A percentile compares a stretch with the other conserved stretches of the same genome.
phyloP scores from a whole-genome alignment of 1,140 invertebrate genomes.

The Maniola jurtina region DNA sequence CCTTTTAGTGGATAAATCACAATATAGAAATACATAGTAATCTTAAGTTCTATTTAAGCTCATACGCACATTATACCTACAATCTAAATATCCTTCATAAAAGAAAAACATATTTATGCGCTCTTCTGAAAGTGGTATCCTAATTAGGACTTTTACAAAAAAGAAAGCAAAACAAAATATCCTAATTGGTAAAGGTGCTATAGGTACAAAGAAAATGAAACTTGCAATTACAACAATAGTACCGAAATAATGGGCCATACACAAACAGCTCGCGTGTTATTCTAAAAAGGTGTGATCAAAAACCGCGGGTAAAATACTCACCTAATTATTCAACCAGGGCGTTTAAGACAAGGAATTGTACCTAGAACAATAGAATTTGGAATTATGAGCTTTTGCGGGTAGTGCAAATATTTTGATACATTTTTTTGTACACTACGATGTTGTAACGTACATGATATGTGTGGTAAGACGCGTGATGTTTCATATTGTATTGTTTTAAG shows the following conservation, averaged over 20 bases:
- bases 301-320: slow-evolving; percentile 49
- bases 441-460: slow-evolving; percentile 31
- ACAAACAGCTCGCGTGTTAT: slow-evolving; percentile 6
- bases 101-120: too few species aligned
- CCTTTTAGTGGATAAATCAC: background rate
- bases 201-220: background rate
- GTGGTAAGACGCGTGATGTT: slow-evolving; percentile 41
- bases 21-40: background rate
- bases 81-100: too few species aligned
- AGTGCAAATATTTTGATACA: background rate
- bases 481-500: slow-evolving; percentile 29
- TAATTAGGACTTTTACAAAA: too few species aligned
- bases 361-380: slow-evolving; percentile 55
- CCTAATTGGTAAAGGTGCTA: too few species aligned
- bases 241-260: background rate
- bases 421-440: background rate
- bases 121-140: too few species aligned
- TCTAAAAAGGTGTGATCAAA: slow-evolving; percentile 26
- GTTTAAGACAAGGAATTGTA: slow-evolving; percentile 41
- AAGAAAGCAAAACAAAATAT: too few species aligned
- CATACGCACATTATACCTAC: too few species aligned
- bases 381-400: slow-evolving; percentile 31
- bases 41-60: too few species aligned
- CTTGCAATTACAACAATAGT: background rate
- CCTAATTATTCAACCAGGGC: slow-evolving; percentile 46